phyloP scores from a whole-genome alignment of 2,113 vertebrate genomes.

The Ceuthmochares aereus region DNA sequence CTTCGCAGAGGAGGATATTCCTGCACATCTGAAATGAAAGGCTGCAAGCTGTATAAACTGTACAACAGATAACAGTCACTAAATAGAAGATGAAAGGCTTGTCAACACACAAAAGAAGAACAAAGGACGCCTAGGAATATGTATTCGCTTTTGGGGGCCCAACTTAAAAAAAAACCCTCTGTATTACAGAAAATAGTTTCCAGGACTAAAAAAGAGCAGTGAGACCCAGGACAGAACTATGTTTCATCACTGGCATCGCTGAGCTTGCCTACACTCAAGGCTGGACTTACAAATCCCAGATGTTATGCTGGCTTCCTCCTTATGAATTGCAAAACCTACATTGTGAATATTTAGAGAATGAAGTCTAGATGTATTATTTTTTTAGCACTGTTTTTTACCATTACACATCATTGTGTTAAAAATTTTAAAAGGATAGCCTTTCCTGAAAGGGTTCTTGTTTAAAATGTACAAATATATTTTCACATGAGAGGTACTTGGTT shows the following conservation, averaged over 20 bases:
- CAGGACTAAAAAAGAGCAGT: not conserved
- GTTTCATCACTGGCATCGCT: not conserved
- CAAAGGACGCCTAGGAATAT: not conserved
- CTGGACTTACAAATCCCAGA: not conserved
- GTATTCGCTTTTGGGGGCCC: not conserved
- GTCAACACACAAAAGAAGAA: not conserved
- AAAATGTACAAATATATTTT: not conserved
- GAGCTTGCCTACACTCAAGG: not conserved
- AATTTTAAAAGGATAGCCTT: not conserved
- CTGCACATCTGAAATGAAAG: not conserved
- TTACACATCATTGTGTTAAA: not conserved
- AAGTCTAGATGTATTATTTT: not conserved
- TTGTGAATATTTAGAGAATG: not conserved
- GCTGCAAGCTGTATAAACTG: fast-evolving
- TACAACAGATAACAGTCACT: fast-evolving
- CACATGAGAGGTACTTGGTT: not conserved
- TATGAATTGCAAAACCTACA: not conserved
- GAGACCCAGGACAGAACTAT: not conserved
- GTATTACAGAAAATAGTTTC: not conserved
- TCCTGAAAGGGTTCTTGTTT: not conserved
- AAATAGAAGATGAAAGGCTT: not conserved
- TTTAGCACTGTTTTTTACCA: not conserved
- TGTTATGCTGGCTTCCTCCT: not conserved
- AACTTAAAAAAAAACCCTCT: not conserved
- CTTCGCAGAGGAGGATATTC: fast-evolving